Evolutionary conservation across 2,888 invertebrate species (phyloP).

Genomic region (Marasmarcha lunaedactyla): DNA sequence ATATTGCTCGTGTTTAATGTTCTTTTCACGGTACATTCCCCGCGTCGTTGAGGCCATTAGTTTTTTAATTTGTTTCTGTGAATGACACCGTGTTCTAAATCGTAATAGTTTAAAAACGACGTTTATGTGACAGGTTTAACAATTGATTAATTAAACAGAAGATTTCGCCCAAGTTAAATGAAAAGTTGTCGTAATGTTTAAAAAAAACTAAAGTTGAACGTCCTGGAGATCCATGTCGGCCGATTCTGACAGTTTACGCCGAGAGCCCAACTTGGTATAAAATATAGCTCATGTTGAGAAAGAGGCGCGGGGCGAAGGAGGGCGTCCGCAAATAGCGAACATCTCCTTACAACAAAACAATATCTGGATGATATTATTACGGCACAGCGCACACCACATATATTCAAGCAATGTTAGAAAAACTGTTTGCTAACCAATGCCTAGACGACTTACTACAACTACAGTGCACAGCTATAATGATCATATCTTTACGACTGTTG

Average conservation of each 20-base stretch:
- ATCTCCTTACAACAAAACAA: conserved; percentile 61
- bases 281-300: conserved; percentile 65
- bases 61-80: conserved; percentile 25
- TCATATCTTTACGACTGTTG: conserved; percentile 4
- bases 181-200: conserved; percentile 2
- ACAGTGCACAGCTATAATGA: conserved; percentile 4
- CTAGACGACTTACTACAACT: too few species aligned
- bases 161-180: conserved; percentile 1
- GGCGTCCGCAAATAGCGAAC: conserved; percentile 63
- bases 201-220: conserved; percentile 56
- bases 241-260: conserved; percentile 65
- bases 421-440: not conserved
- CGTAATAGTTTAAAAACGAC: not conserved
- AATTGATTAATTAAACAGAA: not conserved
- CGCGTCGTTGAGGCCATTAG: conserved; percentile 45
- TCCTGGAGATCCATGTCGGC: conserved; percentile 43
- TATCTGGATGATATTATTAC: conserved; percentile 60
- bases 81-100: not conserved
- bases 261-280: conserved; percentile 60
- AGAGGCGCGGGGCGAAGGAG: conserved; percentile 22
- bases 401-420: conserved; percentile 18
- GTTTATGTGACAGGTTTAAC: not conserved
- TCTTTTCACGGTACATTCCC: conserved; percentile 54
- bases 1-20: conserved; percentile 61
- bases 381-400: too few species aligned